Evolutionary conservation across 2,797 vertebrate species (phyloP).

Genomic region (Chanos chanos): DNA sequence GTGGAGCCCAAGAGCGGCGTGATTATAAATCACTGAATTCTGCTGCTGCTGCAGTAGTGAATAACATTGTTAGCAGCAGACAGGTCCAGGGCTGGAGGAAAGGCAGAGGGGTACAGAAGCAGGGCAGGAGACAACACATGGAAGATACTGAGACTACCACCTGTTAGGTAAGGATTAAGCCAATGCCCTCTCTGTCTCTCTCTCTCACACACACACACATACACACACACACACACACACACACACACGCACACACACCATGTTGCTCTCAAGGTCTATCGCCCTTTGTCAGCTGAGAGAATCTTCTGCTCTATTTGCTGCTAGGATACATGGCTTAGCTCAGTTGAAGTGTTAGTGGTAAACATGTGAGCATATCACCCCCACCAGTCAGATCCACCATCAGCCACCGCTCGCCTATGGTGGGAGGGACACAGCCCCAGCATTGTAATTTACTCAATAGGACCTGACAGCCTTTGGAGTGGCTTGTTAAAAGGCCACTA

Average conservation of each 20-base stretch:
- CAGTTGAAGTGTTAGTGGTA: slow-evolving; percentile 38
- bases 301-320: slow-evolving; percentile 50
- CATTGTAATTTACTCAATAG: slow-evolving; percentile 50
- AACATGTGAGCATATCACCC: slow-evolving; percentile 46
- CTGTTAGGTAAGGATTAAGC: slow-evolving; percentile 51
- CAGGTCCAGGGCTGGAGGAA: slow-evolving; percentile 20
- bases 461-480: slow-evolving; percentile 39
- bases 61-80: background rate
- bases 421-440: slow-evolving; percentile 56
- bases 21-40: background rate
- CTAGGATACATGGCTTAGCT: slow-evolving; percentile 50
- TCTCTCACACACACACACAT: slow-evolving; percentile 23
- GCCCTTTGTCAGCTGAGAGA: slow-evolving; percentile 47
- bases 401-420: slow-evolving; percentile 53
- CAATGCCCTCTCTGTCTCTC: slow-evolving; percentile 36
- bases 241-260: slow-evolving; percentile 17
- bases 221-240: slow-evolving; percentile 25
- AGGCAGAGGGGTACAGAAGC: slow-evolving; percentile 36
- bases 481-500: slow-evolving; percentile 28
- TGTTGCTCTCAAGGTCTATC: slow-evolving; percentile 36
- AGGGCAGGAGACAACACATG: slow-evolving; percentile 40
- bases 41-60: too few relatives aligned
- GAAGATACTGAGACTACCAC: slow-evolving; percentile 45
- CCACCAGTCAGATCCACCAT: slow-evolving; percentile 53
- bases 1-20: background rate